Evolutionary conservation across 2,888 invertebrate genomes (phyloP).

Genomic region (Allophyes oxyacanthae): DNA sequence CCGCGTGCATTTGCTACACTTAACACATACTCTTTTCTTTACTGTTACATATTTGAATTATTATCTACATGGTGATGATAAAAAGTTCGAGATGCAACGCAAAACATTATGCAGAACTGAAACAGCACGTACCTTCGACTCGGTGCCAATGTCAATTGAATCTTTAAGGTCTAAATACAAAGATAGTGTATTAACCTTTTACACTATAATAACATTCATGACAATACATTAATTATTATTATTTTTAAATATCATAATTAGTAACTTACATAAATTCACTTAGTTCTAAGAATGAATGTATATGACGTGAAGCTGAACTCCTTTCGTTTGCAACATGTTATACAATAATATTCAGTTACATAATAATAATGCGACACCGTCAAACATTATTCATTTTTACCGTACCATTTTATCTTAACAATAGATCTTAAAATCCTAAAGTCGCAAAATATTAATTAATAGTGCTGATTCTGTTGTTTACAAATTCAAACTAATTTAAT

Average conservation of each 20-base stretch:
- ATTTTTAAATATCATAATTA: slow-evolving; percentile 12
- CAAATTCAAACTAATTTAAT: no score
- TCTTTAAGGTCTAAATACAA: neutral
- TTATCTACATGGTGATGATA: no score
- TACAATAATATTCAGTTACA: slow-evolving; percentile 30
- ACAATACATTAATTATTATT: slow-evolving; percentile 18
- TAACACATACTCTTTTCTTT: no score
- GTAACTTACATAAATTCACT: slow-evolving; percentile 21
- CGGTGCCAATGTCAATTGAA: neutral
- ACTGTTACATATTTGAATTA: no score
- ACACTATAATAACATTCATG: slow-evolving; percentile 11
- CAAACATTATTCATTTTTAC: no score
- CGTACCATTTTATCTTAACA: slow-evolving; percentile 30
- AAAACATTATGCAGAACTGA: no score
- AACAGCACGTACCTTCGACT: no score
- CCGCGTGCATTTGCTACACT: no score
- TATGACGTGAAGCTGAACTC: slow-evolving; percentile 2
- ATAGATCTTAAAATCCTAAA: slow-evolving; percentile 3
- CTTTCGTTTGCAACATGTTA: slow-evolving; percentile 24
- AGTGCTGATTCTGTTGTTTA: no score
- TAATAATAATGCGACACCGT: slow-evolving; percentile 29
- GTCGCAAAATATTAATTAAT: slow-evolving; percentile 18
- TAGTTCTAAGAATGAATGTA: slow-evolving; percentile 34
- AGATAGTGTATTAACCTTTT: neutral
- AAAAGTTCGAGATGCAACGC: no score